phyloP scores from a whole-genome alignment of 2,113 vertebrate species.

The Ptilorrhoa leucosticta region DNA sequence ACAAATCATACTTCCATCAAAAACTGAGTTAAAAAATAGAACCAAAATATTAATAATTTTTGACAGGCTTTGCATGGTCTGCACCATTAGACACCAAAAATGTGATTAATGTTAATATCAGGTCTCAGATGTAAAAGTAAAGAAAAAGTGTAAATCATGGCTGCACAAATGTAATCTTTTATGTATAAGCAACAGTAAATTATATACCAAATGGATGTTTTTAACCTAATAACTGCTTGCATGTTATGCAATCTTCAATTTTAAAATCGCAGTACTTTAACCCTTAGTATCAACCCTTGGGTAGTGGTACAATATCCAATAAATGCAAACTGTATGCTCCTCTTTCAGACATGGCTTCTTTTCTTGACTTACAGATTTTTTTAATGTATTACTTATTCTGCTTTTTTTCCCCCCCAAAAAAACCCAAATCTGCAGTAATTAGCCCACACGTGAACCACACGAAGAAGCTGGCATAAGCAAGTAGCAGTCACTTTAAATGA shows the following conservation, averaged over 20 bases:
- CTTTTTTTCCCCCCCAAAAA: neutral
- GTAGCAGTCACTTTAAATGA: conserved; percentile 25
- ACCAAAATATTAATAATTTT: neutral
- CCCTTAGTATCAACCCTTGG: neutral
- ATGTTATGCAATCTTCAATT: neutral
- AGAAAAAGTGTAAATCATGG: neutral
- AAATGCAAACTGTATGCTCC: neutral
- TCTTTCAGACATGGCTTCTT: neutral
- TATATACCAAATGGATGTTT: neutral
- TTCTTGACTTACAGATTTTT: neutral
- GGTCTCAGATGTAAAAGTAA: neutral
- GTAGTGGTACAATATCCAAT: neutral
- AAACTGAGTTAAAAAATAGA: neutral
- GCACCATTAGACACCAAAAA: neutral
- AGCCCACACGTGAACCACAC: neutral
- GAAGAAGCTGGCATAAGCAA: conserved; percentile 5
- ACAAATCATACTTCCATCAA: conserved; percentile 16
- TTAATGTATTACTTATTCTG: neutral
- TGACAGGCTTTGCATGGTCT: neutral
- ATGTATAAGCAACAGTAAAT: neutral
- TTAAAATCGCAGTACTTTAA: neutral
- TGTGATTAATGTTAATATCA: neutral
- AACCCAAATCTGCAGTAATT: neutral
- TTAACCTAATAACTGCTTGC: neutral
- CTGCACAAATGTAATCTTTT: neutral